Base-by-base conservation (phyloP, 1,140 invertebrate species). In the Phymastichus coffea region DNA sequence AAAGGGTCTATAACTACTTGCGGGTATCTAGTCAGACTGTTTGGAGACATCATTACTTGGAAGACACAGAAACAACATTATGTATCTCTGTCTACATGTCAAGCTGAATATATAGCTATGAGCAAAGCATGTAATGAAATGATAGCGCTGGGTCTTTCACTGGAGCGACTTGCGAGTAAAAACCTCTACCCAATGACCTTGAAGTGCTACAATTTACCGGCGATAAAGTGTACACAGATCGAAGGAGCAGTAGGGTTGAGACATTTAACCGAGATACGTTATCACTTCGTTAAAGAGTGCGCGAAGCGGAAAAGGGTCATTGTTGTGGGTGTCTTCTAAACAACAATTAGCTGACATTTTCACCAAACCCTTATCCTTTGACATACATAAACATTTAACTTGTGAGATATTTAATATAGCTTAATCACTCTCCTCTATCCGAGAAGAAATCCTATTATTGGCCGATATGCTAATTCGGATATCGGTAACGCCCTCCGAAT, bases 91-190 rank as follows among this genome's bases (percentile, higher is more conserved):
- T 61, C 59, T n/a, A 61, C 59, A 6, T 61, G 44, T 28, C 51
- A 61, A 19, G 51, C 22, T 19, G 59, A 62, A 26, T 65, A 65
- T 20, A 9, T 65, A 15, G 58, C 56, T 6, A 59, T 63, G 60
- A 63, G 54, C 33, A 26, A 60, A 43, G 46, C 51, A 14, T 58
- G 59, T 44, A n/a, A 47, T 8, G 54, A 57, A 47, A 25, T 57
- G 20, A 37, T 57, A 9, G 28, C 30, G 12, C 14, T 57, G 20
- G 8, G 38, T 23, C 41, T 37, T 15, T 47, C 44, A 9, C 0
- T 47, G 2, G 30, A 9, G 15, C 6, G 23, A 9, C 47, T 57
- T 4, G 17, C 38, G 8, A 12, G 23, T 9, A 10, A 7, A 15
- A 4, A 14, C 12, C 15, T 57, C 4, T 26, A 9, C 19, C 44